Conservation (phyloP, 1,140 invertebrate species). For the Solenopsis fugax region DNA sequence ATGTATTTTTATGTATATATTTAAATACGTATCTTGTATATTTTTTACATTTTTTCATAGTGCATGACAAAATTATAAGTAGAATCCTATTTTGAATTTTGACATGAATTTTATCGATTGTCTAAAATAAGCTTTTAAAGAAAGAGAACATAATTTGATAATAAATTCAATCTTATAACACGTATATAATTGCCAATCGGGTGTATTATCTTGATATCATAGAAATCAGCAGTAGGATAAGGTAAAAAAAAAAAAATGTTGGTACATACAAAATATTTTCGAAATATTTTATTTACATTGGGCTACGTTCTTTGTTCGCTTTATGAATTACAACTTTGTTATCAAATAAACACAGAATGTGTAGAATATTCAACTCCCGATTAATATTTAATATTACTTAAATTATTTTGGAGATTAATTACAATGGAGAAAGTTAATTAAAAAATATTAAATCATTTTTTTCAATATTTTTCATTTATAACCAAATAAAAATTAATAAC, state of each 20-base stretch:
- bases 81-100: not conserved
- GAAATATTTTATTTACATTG: slow-evolving; percentile 51
- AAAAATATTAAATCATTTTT: not conserved
- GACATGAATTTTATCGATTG: not conserved
- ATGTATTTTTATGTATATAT: not conserved
- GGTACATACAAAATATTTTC: slow-evolving; percentile 1
- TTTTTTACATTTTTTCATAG: not conserved
- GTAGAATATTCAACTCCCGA: not conserved
- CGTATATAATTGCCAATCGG: not conserved
- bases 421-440: not conserved
- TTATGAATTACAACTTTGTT: not conserved
- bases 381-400: not conserved
- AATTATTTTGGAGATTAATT: slow-evolving; percentile 6
- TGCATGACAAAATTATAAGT: not conserved
- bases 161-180: slow-evolving; percentile 16
- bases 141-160: not conserved
- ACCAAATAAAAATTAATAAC: not conserved
- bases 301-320: not conserved
- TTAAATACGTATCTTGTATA: not conserved
- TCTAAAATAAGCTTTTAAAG: not conserved
- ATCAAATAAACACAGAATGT: not conserved
- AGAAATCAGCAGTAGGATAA: not conserved
- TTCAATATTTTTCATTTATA: not conserved
- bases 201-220: not conserved
- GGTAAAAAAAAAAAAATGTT: not conserved